Base-by-base conservation (phyloP, 2,888 invertebrate species). In the Papilio demoleus region DNA sequence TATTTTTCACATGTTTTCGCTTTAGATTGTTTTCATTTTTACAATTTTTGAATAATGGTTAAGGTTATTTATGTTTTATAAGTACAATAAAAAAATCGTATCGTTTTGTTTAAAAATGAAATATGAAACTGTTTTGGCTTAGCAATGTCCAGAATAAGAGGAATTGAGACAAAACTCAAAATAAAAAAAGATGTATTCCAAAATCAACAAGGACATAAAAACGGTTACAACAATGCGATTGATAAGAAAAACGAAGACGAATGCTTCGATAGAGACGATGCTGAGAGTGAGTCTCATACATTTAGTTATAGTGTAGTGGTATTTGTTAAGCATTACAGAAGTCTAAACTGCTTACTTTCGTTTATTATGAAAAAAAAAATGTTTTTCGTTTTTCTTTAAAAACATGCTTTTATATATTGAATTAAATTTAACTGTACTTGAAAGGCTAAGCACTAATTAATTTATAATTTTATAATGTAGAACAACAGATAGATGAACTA, bases 91-190 rank as follows among this genome's bases (percentile, higher is more conserved):
- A 71, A 67, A 40, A 68, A 61, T 59, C 40, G 47, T 45, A 47
- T 63, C 31, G 36, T 50, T 60, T 58, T 61, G 34, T 58, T 70
- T 68, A 8, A 56, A 19, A 27, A 47, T 31, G 47, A 58, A 66
- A 62, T 31, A 74, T 70, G 71, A 47, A 59, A 68, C 50, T 65
- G 31, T 42, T 53, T 65, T 9, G 17, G 45, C 17, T 64, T 45
- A 73, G 72, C 69, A 67, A 88, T 89, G 90, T 91, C 91, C 78
- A 88, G 90, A 81, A 90, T 88, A 75, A 86, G 86, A 76, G 88
- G 84, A 77, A 85, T 91, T 67, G 88, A 88, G 80, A 79, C 85
- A 70, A 87, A 85, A 80, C 79, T 83, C 77, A 88, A 87, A 73
- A 81, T 72, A 53, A 75, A 73, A 58, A 75, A 74, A 65, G 70